Base-by-base conservation (phyloP, 1,140 invertebrate species). In the Cylas formicarius region DNA sequence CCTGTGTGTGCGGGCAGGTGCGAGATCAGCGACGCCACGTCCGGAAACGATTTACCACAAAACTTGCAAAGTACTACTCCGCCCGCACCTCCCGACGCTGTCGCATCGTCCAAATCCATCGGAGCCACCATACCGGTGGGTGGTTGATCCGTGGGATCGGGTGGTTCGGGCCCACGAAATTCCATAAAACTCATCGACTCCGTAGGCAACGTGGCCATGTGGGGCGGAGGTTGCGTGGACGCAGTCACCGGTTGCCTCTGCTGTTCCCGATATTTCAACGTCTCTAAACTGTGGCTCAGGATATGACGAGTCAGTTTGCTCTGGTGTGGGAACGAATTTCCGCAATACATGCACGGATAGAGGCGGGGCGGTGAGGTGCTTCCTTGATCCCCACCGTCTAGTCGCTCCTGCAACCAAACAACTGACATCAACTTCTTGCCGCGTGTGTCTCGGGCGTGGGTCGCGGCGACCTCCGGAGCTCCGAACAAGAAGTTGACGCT, bases 401-500 rank as follows among this genome's bases (percentile, higher is more conserved):
- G 81, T 70, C 77, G 74, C 76, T 86, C 84, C 85, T 88, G 84
- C 81, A 87, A 86, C 82, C 28, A 32, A 31, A 34, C 41, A 33
- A 41, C 5, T 35, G 20, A 17, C 13, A 84, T 84, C 83, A 85
- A 82, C 84, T 80, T 77, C 81, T 81, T 82, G 86, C 87, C 84
- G 88, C 88, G 85, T 88, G 88, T 85, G 87, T 86, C 72, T 63
- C 49, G 36, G 45, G 44, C 36, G 33, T 52, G 47, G 28, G 43
- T 24, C 22, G 38, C 26, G 21, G 39, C 24, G 36, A 22, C 44
- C 9, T 20, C 27, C 40, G 19, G 9, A 24, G 46, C 47, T 41
- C 44, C 41, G 50, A 55, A 60, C 83, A 84, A 90, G 86, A 90
- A 89, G 86, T 90, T 90, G 86, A 90, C 85, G 85, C 81, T 88